Base-by-base conservation (phyloP, 2,888 invertebrate genomes). In the Rhingia rostrata region DNA sequence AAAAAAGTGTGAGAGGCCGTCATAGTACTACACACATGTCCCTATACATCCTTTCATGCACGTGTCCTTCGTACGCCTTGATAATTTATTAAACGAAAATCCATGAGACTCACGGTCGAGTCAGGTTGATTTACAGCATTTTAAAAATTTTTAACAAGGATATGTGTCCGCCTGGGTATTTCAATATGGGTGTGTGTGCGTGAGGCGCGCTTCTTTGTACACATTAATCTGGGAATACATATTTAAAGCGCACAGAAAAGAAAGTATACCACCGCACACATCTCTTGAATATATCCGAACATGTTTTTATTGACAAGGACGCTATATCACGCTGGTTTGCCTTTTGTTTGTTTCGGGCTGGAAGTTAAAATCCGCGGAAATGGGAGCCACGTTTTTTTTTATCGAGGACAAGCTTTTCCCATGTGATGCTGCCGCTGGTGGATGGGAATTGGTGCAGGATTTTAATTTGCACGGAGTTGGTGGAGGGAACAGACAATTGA, bases 31-130 rank as follows among this genome's bases (percentile, higher is more conserved):
- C 37, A 73, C 66, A 73, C 58, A 66, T 47, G 51, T 35, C 37
- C 43, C 32, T 32, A 66, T 69, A 78, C 61, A 74, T 47, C 64
- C 74, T 70, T 79, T 74, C 64, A 60, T 67, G 64, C 74, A 74
- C 84, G 69, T 84, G 74, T 61, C 79, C 74, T 69, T 64, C 60
- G 79, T 60, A 37, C 39, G 72, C 14, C 66, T 64, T 74, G 73
- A 74, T 84, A 80, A 80, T 84, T 84, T 84, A 80, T 84, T 84
- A 79, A 84, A 74, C 63, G 60, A 79, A 84, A 80, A 84, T 79
- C 83, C 78, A 84, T 64, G 83, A 66, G 84, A 64, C 58, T 64
- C 69, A 69, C 69, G 74, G 69, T 69, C 56, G 53, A 80, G 79
- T 80, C 79, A 73, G 69, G 54, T 80, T 84, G 84, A 84, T 84